Evolutionary conservation across 2,888 invertebrate genomes (phyloP).

Genomic region (Gerosis bhagava): DNA sequence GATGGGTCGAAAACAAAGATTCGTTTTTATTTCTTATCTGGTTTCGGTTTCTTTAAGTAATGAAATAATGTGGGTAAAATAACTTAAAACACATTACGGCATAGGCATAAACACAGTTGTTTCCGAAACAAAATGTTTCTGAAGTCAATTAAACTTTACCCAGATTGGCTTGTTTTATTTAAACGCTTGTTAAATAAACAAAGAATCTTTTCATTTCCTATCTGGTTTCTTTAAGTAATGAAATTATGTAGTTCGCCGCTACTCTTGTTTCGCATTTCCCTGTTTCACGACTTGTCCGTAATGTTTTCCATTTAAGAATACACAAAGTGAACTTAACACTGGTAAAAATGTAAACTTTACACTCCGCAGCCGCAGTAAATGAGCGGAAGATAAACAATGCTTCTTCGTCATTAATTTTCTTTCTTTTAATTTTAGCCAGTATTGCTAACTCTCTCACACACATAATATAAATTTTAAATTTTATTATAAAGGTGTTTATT

Average conservation of each 20-base stretch:
- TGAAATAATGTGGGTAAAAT: no score
- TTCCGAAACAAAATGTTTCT: no score
- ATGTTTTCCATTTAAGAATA: constrained; percentile 13
- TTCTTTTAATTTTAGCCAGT: not conserved
- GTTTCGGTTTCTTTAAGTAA: no score
- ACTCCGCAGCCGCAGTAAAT: constrained; percentile 8
- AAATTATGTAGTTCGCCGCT: constrained; percentile 17
- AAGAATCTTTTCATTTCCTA: constrained; percentile 13
- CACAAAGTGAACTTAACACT: constrained; percentile 15
- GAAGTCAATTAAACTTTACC: constrained; percentile 20
- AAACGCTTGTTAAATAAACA: constrained; percentile 16
- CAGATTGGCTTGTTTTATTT: constrained; percentile 8
- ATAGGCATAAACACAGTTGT: no score
- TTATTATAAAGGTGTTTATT: no score
- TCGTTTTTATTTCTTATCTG: no score
- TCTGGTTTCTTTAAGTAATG: constrained; percentile 15
- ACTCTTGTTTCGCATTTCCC: constrained; percentile 3
- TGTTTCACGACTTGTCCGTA: constrained; percentile 8
- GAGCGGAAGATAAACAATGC: constrained; percentile 12
- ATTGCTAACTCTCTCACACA: no score
- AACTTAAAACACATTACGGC: no score
- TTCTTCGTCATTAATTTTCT: constrained; percentile 3
- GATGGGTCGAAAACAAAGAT: no score
- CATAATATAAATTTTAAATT: no score
- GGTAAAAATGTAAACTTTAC: constrained; percentile 13